phyloP scores from a whole-genome alignment of 2,888 invertebrate genomes.

The Caenorhabditis sinica region DNA sequence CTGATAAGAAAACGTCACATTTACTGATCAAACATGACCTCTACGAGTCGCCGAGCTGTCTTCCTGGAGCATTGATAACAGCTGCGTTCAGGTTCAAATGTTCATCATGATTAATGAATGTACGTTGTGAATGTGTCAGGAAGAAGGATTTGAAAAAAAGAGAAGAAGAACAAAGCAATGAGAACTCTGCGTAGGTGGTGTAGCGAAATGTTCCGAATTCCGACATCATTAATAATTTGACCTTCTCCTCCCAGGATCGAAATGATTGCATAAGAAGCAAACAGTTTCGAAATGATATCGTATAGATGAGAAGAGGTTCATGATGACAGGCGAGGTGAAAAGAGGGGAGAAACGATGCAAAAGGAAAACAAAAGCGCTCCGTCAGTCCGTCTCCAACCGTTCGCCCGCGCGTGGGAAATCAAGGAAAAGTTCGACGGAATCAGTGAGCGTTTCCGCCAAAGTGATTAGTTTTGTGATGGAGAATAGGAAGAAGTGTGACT shows the following conservation, averaged over 20 bases:
- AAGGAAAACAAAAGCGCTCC: constrained; percentile 34
- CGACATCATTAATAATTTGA: constrained; percentile 3
- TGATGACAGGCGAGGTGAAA: constrained; percentile 30
- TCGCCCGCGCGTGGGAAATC: constrained; percentile 45
- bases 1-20: constrained; percentile 27
- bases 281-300: constrained; percentile 28
- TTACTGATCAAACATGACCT: constrained; percentile 58
- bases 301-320: constrained; percentile 43
- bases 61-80: constrained; percentile 45
- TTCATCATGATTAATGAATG: constrained; percentile 61
- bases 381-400: constrained; percentile 10
- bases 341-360: constrained; percentile 25
- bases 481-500: constrained; percentile 29
- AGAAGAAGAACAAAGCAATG: background rate
- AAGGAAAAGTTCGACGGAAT: constrained; percentile 49
- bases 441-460: constrained; percentile 40
- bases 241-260: constrained; percentile 17
- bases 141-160: constrained; percentile 9
- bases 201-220: background rate
- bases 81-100: constrained; percentile 49
- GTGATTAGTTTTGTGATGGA: constrained; percentile 40
- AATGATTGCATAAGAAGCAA: constrained; percentile 33
- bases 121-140: constrained; percentile 31
- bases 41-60: background rate
- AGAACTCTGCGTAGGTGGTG: background rate